phyloP scores from a whole-genome alignment of 2,797 vertebrate species.

The Scomberomorus guttatus region DNA sequence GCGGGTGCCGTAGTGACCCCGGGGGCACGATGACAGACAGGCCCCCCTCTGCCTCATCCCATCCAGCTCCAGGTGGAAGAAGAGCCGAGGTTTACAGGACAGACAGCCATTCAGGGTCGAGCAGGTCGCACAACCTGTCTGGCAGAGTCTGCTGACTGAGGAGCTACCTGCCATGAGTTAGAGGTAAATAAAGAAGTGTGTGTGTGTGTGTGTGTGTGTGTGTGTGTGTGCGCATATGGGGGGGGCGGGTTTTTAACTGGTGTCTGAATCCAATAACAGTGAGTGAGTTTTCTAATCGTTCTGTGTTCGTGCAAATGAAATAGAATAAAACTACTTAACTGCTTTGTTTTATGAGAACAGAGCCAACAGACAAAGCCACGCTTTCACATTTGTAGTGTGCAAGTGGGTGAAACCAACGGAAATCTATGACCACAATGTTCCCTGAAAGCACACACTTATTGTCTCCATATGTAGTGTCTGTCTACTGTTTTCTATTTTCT shows the following conservation, averaged over 20 bases:
- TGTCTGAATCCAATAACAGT: neutral
- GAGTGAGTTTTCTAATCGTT: neutral
- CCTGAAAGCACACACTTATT: conserved; percentile 47
- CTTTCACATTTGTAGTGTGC: conserved; percentile 26
- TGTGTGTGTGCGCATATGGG: too few species aligned
- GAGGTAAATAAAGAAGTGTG: conserved; percentile 5
- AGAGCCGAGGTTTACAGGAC: conserved; percentile 93
- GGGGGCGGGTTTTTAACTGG: too few species aligned
- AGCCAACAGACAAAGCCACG: neutral
- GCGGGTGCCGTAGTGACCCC: conserved; percentile 90
- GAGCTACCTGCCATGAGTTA: conserved; percentile 56
- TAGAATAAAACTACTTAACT: neutral
- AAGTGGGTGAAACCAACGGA: conserved; percentile 33
- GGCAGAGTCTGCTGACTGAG: conserved; percentile 76
- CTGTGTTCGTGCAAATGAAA: neutral
- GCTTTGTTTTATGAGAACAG: conserved; percentile 6
- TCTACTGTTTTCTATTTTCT: conserved; percentile 13
- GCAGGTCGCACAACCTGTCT: conserved; percentile 90
- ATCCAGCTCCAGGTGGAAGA: conserved; percentile 92
- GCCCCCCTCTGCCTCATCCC: conserved; percentile 92
- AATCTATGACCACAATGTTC: conserved; percentile 54
- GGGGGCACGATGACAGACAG: conserved; percentile 91
- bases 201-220: too few species aligned
- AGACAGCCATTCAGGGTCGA: conserved; percentile 92
- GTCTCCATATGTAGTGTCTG: conserved; percentile 59